These are phyloP conservation scores for Embidobia sp. DNA, from an alignment of 2,888 invertebrate species.

Conservation along the genomic window DNA sequence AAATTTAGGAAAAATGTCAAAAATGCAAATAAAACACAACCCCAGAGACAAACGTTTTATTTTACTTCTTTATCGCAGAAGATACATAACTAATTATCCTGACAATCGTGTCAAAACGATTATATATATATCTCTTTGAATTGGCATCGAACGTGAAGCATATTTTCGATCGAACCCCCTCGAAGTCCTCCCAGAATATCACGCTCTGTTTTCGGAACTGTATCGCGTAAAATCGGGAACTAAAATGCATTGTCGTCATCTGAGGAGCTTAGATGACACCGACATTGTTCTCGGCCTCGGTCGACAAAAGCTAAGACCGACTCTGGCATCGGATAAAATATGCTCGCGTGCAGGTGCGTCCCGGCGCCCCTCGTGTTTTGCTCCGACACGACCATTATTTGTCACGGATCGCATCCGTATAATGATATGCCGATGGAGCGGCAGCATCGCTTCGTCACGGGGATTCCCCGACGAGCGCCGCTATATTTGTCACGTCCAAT, in stretches of 20 bases:
- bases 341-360: slow-evolving; percentile 59
- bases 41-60: too few relatives aligned
- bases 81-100: too few relatives aligned
- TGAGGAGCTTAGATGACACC: slow-evolving; percentile 43
- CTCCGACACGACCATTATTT: slow-evolving; percentile 67
- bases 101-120: too few relatives aligned
- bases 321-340: slow-evolving; percentile 60
- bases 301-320: slow-evolving; percentile 50
- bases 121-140: too few relatives aligned
- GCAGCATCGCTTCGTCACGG: slow-evolving; percentile 68
- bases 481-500: slow-evolving; percentile 62
- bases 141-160: too few relatives aligned
- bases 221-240: slow-evolving; percentile 25
- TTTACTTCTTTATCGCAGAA: too few relatives aligned
- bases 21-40: too few relatives aligned
- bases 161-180: too few relatives aligned
- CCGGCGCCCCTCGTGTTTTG: slow-evolving; percentile 58
- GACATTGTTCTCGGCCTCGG: slow-evolving; percentile 33
- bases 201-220: too few relatives aligned
- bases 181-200: too few relatives aligned
- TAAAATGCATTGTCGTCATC: slow-evolving; percentile 34
- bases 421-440: slow-evolving; percentile 74
- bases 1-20: too few relatives aligned
- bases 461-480: slow-evolving; percentile 33
- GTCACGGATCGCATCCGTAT: slow-evolving; percentile 75